Base-by-base conservation (phyloP, 2,888 invertebrate species). In the Volucella zonaria region DNA sequence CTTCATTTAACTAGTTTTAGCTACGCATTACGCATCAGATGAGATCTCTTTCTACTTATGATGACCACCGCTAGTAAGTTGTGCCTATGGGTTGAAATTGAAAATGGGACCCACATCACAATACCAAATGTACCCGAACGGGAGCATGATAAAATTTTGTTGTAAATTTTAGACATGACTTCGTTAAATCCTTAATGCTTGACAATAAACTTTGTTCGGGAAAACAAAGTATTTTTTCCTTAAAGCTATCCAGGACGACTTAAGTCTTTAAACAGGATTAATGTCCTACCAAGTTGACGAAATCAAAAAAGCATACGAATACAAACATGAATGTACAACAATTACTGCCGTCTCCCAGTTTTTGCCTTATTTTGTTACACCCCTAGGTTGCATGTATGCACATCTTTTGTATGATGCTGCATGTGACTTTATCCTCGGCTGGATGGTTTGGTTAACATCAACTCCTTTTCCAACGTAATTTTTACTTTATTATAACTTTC, bases 331-430 rank as follows among this genome's bases (percentile, higher is more conserved):
- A 56, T 43, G 9, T 68, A 77, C 68, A 85, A 77, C 85, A 85
- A 85, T 85, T 85, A 85, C 77, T 6, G 31, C 4, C 85, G 71
- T 81, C 81, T 81, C 85, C 68, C 76, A 73, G 76, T 47, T 64
- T 74, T 74, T 59, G 51, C 68, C 73, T 62, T 68, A 79, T 79
- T 75, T 75, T 79, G 75, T 76, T 78, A 56, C 81, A 76, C 81
- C 76, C 80, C 76, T 62, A 70, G 61, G 76, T 67, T 62, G 76
- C 56, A 85, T 71, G 42, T 59, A 76, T 76, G 71, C 42, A 59
- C 23, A 52, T 49, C 52, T 73, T 68, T 68, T 78, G 51, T 82
- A 40, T 75, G 56, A 56, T 31, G n/a, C 70, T 62, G 68, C 74
- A 74, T 74, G 56, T 52, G 83, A 71, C 54, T 54, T 71, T 62